phyloP scores from a whole-genome alignment of 2,113 vertebrate genomes.

The Grantiella picta region DNA sequence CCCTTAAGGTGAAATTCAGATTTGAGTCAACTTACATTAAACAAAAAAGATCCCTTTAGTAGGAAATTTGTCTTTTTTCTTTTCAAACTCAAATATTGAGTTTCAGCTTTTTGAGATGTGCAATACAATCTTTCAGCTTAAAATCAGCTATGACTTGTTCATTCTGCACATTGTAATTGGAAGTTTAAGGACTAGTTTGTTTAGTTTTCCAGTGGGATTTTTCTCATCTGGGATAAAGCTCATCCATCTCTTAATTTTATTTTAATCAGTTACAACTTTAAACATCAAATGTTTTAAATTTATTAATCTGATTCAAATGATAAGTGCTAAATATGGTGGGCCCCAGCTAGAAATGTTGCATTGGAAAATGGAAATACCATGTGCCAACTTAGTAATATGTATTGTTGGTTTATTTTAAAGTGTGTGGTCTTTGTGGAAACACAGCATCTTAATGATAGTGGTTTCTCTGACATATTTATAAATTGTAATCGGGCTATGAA shows the following conservation, averaged over 20 bases:
- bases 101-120: not conserved
- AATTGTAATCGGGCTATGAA: conserved; percentile 8
- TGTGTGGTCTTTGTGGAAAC: conserved; percentile 20
- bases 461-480: conserved; percentile 18
- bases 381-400: not conserved
- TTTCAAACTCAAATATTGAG: not conserved
- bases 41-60: not conserved
- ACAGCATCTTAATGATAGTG: not conserved
- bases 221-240: not conserved
- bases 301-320: conserved; percentile 16
- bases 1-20: not conserved
- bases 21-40: not conserved
- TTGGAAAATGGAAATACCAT: not conserved
- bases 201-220: not conserved
- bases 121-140: not conserved
- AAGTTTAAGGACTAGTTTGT: not conserved
- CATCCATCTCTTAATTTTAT: not conserved
- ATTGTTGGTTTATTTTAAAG: not conserved
- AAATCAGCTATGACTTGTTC: not conserved
- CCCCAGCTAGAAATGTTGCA: not conserved
- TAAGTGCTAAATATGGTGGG: not conserved
- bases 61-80: not conserved
- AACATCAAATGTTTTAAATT: not conserved
- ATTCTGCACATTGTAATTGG: not conserved
- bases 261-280: not conserved